Conservation (phyloP, 2,113 vertebrate species). For the Synodontis membranacea region DNA sequence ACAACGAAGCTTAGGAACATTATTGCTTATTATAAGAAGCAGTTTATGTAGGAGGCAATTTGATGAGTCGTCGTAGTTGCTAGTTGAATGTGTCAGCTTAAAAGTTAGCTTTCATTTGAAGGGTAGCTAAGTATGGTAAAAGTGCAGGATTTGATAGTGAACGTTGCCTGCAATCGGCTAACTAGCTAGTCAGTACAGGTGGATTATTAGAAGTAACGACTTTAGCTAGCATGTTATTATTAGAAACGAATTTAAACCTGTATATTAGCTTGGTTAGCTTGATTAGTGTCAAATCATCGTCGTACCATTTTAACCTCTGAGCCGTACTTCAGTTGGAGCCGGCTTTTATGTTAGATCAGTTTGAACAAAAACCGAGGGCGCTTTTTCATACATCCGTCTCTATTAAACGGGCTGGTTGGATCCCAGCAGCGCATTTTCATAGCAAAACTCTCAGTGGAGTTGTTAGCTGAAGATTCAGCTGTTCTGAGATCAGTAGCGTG, state of each 20-base stretch:
- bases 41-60: background rate
- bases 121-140: background rate
- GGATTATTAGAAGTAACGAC: background rate
- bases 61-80: background rate
- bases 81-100: background rate
- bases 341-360: background rate
- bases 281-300: background rate
- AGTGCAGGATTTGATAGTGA: background rate
- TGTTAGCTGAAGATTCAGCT: constrained; percentile 17
- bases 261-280: background rate
- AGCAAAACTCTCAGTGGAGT: background rate
- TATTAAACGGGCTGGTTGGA: background rate
- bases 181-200: background rate
- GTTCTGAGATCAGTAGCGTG: constrained; percentile 22
- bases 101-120: background rate
- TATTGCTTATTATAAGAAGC: background rate
- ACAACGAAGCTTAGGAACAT: background rate
- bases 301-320: background rate
- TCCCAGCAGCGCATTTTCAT: background rate
- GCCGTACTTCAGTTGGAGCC: background rate
- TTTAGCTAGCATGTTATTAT: background rate
- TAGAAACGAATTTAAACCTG: background rate
- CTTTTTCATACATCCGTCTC: background rate
- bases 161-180: background rate
- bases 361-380: background rate